A percentile compares a stretch with the other conserved stretches of the same genome.
Evolutionary conservation across 2,888 invertebrate genomes (phyloP).

Genomic region (Stomorhina lunata): DNA sequence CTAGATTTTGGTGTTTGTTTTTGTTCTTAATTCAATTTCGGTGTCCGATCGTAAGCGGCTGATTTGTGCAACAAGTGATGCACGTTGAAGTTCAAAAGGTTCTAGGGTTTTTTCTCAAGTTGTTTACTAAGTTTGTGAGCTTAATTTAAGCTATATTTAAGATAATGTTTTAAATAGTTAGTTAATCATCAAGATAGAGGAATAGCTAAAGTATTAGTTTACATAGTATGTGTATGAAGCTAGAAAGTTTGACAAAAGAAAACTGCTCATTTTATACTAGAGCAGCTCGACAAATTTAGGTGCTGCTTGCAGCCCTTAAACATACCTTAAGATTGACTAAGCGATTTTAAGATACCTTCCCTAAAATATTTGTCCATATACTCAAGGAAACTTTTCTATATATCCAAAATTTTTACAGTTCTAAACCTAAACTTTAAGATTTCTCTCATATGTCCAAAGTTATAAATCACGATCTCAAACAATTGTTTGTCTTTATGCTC

Average conservation of each 20-base stretch:
- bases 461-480: conserved; percentile 39
- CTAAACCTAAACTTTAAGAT: background rate
- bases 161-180: conserved; percentile 11
- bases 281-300: too few relatives aligned
- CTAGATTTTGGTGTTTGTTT: background rate
- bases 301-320: too few relatives aligned
- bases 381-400: too few relatives aligned
- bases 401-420: background rate
- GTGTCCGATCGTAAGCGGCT: conserved; percentile 70
- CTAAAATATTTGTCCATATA: too few relatives aligned
- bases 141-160: conserved; percentile 6
- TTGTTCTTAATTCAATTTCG: conserved; percentile 68
- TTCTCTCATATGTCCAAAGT: conserved; percentile 3
- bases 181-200: too few relatives aligned
- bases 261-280: too few relatives aligned
- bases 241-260: too few relatives aligned
- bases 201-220: too few relatives aligned
- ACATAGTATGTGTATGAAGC: too few relatives aligned
- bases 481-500: conserved; percentile 18
- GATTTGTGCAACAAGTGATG: conserved; percentile 66
- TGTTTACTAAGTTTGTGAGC: background rate
- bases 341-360: too few relatives aligned
- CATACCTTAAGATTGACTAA: too few relatives aligned
- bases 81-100: conserved; percentile 61
- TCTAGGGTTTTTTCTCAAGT: background rate